A percentile compares a stretch with the other conserved stretches of the same genome.
These are phyloP conservation scores for Cottus gobio DNA, from an alignment of 2,113 vertebrate genomes.

Conservation along the genomic window DNA sequence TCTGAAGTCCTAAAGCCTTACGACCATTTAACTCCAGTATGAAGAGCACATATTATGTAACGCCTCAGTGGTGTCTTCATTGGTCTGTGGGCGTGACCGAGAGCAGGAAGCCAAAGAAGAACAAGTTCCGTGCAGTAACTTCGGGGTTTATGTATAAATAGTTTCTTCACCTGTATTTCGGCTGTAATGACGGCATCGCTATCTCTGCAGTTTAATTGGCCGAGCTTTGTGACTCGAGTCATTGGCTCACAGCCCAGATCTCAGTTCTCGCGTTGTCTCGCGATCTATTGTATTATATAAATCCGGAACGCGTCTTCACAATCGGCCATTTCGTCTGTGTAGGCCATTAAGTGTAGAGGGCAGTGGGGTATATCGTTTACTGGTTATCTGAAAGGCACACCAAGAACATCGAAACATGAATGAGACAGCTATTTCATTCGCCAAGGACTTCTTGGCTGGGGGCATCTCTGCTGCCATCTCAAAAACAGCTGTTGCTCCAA, in stretches of 20 bases:
- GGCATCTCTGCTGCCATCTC: constrained; percentile 90
- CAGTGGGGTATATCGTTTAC: constrained; percentile 49
- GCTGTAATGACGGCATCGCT: constrained; percentile 3
- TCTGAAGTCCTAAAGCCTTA: constrained; percentile 23
- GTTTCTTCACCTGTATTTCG: constrained; percentile 37
- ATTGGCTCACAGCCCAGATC: not conserved
- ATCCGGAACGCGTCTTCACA: constrained; percentile 47
- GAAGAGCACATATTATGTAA: not conserved
- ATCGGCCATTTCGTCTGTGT: constrained; percentile 82
- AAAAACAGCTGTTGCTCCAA: constrained; percentile 91
- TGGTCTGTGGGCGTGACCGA: not conserved
- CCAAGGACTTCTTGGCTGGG: constrained; percentile 89
- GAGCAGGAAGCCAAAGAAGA: not conserved
- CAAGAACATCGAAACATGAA: constrained; percentile 73
- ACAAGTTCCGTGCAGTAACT: not conserved
- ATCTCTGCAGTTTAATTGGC: constrained; percentile 15
- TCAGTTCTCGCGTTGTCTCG: constrained; percentile 66
- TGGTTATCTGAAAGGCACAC: constrained; percentile 65
- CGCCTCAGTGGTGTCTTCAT: not conserved
- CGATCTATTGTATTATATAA: constrained; percentile 59
- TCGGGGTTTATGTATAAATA: constrained; percentile 1
- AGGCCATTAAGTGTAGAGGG: constrained; percentile 67
- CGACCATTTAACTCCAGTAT: constrained; percentile 22
- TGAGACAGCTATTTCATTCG: constrained; percentile 80
- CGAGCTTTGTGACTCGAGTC: not conserved